Base-by-base conservation (phyloP, 1,140 invertebrate genomes). In the Eriocheir sinensis region DNA sequence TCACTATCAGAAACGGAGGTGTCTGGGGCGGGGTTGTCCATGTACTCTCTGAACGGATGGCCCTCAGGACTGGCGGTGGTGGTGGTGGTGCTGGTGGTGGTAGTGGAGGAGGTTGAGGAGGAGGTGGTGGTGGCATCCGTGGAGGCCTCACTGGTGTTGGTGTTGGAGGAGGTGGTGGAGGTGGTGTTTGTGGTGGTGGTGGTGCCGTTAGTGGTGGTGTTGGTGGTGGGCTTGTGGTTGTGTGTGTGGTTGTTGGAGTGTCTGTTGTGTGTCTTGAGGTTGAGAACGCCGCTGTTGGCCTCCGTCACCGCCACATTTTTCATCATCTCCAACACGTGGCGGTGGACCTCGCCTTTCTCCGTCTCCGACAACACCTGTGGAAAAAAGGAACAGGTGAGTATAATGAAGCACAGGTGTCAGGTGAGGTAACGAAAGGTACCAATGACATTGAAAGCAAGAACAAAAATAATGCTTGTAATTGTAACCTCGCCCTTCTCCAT, bases 271-370 rank as follows among this genome's bases (percentile, higher is more conserved):
- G 95, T 96, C 90, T 95, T 96, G n/a, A 96, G 88, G 91, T 96
- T 96, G 85, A 96, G 93, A 9, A 96, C 95, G 36, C 95, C 95
- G 0, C 95, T 90, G 89, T 96, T 96, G 48, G 95, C 95, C 60
- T 96, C 95, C 48, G 95, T 96, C 38, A 96, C 95, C 2, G 95
- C 92, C 44, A 96, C 95, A 21, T 95, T 93, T 88, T 96, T 96
- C 95, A 96, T 96, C 95, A 96, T 96, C 90, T 96, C 95, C 86
- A 96, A 93, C 15, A 96, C 95, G 72, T 95, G 95, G 30, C 95
- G 93, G 88, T 96, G 95, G 27, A 96, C 95, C 91, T 96, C 95
- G 3, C 80, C 81, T 91, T 96, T 96, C 91, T 96, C 95, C 15
- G 93, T 88, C 38, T 95, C 95, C 2, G 44, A 95, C 88, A 96